These are phyloP conservation scores for Notospermus geniculatus DNA, from an alignment of 1,140 invertebrate species.

Conservation along the genomic window DNA sequence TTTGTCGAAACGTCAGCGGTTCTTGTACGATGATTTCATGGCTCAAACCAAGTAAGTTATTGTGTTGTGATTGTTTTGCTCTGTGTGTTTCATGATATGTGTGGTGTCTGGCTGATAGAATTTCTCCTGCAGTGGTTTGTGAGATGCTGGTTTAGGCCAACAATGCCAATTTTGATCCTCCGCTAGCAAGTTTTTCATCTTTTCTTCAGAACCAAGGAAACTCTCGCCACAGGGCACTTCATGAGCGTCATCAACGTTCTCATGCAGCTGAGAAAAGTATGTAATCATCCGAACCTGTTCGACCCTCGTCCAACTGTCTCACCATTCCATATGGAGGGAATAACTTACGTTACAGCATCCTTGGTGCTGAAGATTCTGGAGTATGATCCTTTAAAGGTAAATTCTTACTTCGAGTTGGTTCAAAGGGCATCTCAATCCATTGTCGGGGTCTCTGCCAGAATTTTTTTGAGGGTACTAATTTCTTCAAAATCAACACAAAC, in stretches of 20 bases:
- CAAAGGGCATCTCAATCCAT: too few species aligned
- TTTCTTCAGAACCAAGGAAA: constrained; percentile 85
- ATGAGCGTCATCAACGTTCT: constrained; percentile 98
- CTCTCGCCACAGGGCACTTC: constrained; percentile 89
- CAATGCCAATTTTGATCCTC: too few species aligned
- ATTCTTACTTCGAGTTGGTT: too few species aligned
- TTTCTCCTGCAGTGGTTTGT: too few species aligned
- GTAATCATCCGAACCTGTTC: constrained; percentile 99
- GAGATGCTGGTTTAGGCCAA: too few species aligned
- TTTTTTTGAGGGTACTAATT: too few species aligned
- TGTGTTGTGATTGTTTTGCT: too few species aligned
- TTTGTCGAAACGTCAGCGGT: constrained; percentile 94
- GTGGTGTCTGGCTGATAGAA: too few species aligned
- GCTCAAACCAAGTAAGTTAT: constrained; percentile 83
- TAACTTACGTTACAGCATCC: constrained; percentile 64
- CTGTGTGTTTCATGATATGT: too few species aligned
- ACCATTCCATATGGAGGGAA: constrained; percentile 85
- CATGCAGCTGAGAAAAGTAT: constrained; percentile 99
- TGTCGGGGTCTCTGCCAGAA: too few species aligned
- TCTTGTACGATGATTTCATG: constrained; percentile 99
- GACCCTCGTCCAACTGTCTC: constrained; percentile 93
- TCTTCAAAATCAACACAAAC: too few species aligned
- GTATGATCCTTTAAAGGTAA: constrained; percentile 78
- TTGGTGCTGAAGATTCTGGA: constrained; percentile 69
- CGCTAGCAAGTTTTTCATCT: too few species aligned